These are phyloP conservation scores for Panonychus citri DNA, from an alignment of 1,140 invertebrate genomes.

Conservation along the genomic window DNA sequence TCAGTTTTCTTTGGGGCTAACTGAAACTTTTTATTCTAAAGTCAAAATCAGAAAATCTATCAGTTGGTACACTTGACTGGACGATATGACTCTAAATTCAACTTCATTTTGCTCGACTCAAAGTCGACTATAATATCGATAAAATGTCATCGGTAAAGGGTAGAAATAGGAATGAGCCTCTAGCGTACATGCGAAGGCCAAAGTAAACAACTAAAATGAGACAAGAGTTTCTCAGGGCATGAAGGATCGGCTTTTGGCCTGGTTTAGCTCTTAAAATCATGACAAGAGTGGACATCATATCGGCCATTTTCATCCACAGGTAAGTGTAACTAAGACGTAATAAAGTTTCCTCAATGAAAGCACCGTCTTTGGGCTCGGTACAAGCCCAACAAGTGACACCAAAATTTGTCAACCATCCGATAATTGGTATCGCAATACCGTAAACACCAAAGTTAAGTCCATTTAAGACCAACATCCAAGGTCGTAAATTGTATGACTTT, in stretches of 20 bases:
- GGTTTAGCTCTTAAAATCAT: not conserved
- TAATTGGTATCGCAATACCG: slow-evolving; percentile 2
- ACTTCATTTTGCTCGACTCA: too few relatives aligned
- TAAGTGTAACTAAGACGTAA: not conserved
- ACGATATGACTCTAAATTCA: too few relatives aligned
- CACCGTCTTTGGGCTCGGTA: slow-evolving; percentile 4
- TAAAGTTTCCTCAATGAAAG: not conserved
- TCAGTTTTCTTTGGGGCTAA: too few relatives aligned
- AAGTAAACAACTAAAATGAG: not conserved
- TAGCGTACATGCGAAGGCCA: not conserved
- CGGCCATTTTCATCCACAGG: not conserved
- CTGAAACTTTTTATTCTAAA: too few relatives aligned
- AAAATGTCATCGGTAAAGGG: not conserved
- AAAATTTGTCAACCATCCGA: not conserved
- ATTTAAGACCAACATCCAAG: not conserved
- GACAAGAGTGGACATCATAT: not conserved
- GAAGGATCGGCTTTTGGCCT: not conserved
- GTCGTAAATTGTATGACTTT: not conserved
- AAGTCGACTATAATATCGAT: too few relatives aligned
- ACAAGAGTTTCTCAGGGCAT: not conserved
- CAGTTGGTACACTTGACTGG: too few relatives aligned
- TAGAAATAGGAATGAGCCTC: not conserved
- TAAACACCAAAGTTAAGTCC: not conserved
- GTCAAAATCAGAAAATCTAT: too few relatives aligned
- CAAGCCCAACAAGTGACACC: slow-evolving; percentile 24